These are phyloP conservation scores for Hipposideros armiger DNA, from an alignment of 2,113 vertebrate genomes.

Conservation along the genomic window DNA sequence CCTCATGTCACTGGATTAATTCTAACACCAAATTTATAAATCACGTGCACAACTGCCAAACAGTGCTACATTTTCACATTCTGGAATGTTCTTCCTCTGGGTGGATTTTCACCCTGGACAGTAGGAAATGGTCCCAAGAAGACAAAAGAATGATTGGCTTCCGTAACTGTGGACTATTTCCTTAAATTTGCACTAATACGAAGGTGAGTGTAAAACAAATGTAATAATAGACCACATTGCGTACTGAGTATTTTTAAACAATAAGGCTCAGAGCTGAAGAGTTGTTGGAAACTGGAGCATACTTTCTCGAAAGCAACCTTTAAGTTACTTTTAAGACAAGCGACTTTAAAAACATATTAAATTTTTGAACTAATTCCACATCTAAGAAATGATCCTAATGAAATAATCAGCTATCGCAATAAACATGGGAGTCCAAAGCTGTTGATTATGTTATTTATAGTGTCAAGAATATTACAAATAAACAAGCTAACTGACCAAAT, in stretches of 20 bases:
- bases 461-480: neutral
- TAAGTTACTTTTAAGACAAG: neutral
- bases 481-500: neutral
- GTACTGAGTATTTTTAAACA: neutral
- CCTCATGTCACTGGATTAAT: neutral
- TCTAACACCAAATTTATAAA: neutral
- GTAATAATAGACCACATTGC: neutral
- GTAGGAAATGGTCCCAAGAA: neutral
- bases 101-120: neutral
- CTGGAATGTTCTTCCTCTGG: neutral
- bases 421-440: neutral
- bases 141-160: neutral
- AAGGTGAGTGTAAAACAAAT: neutral
- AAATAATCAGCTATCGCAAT: neutral
- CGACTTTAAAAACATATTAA: neutral
- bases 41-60: neutral
- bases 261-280: neutral
- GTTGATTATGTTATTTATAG: neutral
- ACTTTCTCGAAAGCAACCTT: neutral
- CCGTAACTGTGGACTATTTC: neutral
- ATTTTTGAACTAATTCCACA: neutral
- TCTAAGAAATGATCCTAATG: conserved; percentile 8
- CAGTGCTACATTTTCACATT: neutral
- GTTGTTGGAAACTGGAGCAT: neutral
- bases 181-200: neutral